Evolutionary conservation across 2,888 invertebrate species (phyloP).

Genomic region (Alitta virens): DNA sequence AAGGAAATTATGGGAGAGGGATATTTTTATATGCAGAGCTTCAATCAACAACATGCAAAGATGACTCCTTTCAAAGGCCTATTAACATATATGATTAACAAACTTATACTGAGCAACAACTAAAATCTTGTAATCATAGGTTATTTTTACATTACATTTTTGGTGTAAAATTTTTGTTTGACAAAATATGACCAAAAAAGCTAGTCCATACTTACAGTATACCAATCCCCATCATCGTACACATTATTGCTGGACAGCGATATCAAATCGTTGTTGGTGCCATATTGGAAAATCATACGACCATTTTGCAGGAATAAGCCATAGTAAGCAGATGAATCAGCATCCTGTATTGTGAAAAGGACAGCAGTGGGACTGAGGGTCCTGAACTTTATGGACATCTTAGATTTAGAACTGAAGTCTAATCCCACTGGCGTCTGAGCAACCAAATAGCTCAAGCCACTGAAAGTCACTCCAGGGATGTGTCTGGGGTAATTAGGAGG

Average conservation of each 20-base stretch:
- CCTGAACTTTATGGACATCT: neutral
- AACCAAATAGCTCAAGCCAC: neutral
- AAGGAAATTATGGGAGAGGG: no score
- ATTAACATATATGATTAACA: no score
- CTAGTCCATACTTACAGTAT: conserved; percentile 28
- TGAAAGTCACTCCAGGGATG: neutral
- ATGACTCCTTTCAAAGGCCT: no score
- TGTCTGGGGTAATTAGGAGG: neutral
- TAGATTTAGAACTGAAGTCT: neutral
- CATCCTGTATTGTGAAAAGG: neutral
- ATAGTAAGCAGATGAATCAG: neutral
- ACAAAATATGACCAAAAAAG: no score
- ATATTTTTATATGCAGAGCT: no score
- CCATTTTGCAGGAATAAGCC: conserved; percentile 19
- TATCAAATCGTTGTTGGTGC: neutral
- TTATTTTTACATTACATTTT: no score
- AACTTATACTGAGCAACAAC: no score
- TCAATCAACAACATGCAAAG: no score
- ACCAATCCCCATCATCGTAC: conserved; percentile 34
- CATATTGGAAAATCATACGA: conserved; percentile 19
- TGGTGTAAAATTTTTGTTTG: no score
- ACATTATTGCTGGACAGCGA: neutral
- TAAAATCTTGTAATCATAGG: no score
- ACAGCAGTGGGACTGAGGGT: no score
- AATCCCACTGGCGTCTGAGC: neutral